Percentiles rank a stretch among this genome's conserved stretches.
Evolutionary conservation across 2,888 invertebrate genomes (phyloP).

Genomic region (Pterostichus madidus): DNA sequence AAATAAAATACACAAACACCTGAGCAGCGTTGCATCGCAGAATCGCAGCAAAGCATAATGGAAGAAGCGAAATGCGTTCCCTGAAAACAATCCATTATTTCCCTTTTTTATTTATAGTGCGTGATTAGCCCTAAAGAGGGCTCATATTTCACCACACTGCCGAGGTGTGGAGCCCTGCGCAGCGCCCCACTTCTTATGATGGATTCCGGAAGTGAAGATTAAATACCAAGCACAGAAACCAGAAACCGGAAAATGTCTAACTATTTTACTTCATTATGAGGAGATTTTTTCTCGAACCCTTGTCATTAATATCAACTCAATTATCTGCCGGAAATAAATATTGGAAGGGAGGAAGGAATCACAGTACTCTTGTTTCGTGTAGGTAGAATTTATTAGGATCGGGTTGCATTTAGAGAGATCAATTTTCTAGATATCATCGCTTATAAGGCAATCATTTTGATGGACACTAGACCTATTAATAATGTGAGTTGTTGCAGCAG

Average conservation of each 20-base stretch:
- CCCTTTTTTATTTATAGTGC: slow-evolving; percentile 58
- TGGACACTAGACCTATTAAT: too few species aligned
- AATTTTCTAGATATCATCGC: background rate
- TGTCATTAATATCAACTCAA: slow-evolving; percentile 59
- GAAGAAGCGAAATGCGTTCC: slow-evolving; percentile 44
- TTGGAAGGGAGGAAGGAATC: slow-evolving; percentile 22
- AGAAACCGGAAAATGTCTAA: slow-evolving; percentile 60
- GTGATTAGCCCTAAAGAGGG: slow-evolving; percentile 62
- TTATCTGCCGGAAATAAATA: slow-evolving; percentile 37
- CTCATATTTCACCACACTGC: slow-evolving; percentile 55
- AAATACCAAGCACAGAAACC: slow-evolving; percentile 61
- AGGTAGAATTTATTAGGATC: slow-evolving; percentile 8
- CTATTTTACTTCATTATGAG: slow-evolving; percentile 66
- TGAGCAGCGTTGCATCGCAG: slow-evolving; percentile 21
- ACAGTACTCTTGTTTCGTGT: background rate
- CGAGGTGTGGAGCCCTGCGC: slow-evolving; percentile 33
- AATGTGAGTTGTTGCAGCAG: too few species aligned
- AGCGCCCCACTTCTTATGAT: slow-evolving; percentile 63
- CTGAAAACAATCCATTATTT: slow-evolving; percentile 60
- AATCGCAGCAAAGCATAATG: slow-evolving; percentile 31
- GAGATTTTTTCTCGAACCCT: slow-evolving; percentile 58
- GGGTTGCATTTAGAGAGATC: slow-evolving; percentile 28
- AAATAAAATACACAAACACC: slow-evolving; percentile 43
- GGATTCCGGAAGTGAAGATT: slow-evolving; percentile 66
- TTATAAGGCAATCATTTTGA: too few species aligned